Base-by-base conservation (phyloP, 2,888 invertebrate species). In the Leptogaster cylindrica region DNA sequence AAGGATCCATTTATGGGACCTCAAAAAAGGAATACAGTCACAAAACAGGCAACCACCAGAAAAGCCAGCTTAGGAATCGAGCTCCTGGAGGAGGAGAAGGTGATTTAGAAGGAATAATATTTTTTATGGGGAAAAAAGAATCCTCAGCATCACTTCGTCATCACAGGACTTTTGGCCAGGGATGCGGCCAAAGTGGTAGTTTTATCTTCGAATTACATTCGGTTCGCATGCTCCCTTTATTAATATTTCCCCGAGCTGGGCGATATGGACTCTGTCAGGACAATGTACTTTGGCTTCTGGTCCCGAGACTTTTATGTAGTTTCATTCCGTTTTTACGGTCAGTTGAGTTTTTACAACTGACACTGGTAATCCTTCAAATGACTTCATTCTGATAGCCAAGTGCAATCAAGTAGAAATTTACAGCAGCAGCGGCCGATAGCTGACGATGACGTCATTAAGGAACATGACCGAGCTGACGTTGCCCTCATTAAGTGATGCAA, bases 151-250 rank as follows among this genome's bases (percentile, higher is more conserved):
- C 25, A n/a, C 12, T 23, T n/a, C n/a, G n/a, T n/a, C n/a, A n/a
- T n/a, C n/a, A n/a, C n/a, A n/a, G 5, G 46, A 12, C 25, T 48
- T 25, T 10, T n/a, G 12, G 2, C 2, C 12, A 25, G 10, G 48
- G 23, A 46, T 12, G 46, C 7, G 46, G 12, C 1, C 25, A 48
- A 48, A 44, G 44, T 33, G 46, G 33, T 51, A 44, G 27, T 44
- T 41, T 61, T 61, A 68, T 68, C 68, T 65, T 65, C 61, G 65
- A 61, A 68, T 51, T 58, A 48, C 65, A 68, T 68, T 66, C 66
- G 65, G 50, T 61, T 68, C 58, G 68, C 68, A 68, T 66, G 68
- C 63, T 68, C 36, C 33, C 51, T 65, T 65, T 68, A 68, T 68
- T 68, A 65, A 68, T 61, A 61, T 61, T 61, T 61, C 16, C 44